Base-by-base conservation (phyloP, 2,888 invertebrate species). In the Sthenelais limicola region DNA sequence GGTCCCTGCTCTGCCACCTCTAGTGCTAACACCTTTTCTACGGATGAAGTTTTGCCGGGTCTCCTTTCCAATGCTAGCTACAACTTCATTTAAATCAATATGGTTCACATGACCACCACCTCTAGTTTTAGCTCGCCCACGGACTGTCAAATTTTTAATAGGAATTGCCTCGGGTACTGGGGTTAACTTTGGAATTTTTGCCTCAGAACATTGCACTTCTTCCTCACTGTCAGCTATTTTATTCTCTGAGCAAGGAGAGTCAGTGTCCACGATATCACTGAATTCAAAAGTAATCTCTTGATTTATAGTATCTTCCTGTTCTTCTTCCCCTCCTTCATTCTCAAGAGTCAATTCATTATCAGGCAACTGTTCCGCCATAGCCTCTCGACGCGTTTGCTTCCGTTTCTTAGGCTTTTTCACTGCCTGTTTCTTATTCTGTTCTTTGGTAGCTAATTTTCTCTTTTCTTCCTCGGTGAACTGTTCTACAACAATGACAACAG, bases 351-450 rank as follows among this genome's bases (percentile, higher is more conserved):
- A 43, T n/a, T n/a, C n/a, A n/a, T n/a, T n/a, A n/a, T n/a, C n/a
- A n/a, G n/a, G n/a, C n/a, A n/a, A n/a, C n/a, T 62, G 62, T 35
- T 62, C 62, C 43, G 62, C 62, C 62, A 62, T 62, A 2, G 62
- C 62, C 43, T 62, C 62, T 28, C 62, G 35, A 12, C 62, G 35
- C 3, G 62, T 62, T 33, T 43, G 62, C 62, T 62, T 62, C 24
- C 62, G 21, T n/a, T n/a, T n/a, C n/a, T 2, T 62, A n/a, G 56
- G 30, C 32, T 56, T n/a, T n/a, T n/a, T n/a, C n/a, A n/a, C n/a
- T n/a, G n/a, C n/a, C n/a, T n/a, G n/a, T n/a, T n/a, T n/a, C n/a
- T n/a, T n/a, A n/a, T n/a, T n/a, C n/a, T n/a, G n/a, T n/a, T n/a
- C n/a, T n/a, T n/a, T n/a, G n/a, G n/a, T n/a, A n/a, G n/a, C n/a